Conservation (phyloP, 2,797 vertebrate genomes). For the Hozukius guyotensis region DNA sequence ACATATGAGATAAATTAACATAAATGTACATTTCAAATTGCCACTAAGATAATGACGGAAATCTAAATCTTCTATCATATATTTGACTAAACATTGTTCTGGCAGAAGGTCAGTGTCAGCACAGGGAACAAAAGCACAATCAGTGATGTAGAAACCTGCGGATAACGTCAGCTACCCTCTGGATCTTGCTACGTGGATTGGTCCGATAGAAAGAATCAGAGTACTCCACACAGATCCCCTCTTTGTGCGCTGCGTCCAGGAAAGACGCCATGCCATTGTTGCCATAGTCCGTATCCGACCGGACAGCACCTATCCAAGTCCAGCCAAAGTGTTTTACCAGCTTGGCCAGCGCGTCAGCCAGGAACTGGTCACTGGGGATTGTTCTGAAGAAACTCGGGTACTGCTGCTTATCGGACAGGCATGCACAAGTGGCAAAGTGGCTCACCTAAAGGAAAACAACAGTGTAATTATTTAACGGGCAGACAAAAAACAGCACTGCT, state of each 20-base stretch:
- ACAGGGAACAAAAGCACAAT: not conserved
- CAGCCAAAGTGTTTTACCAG: constrained; percentile 78
- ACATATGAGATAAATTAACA: too few relatives aligned
- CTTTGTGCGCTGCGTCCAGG: constrained; percentile 59
- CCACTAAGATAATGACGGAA: too few relatives aligned
- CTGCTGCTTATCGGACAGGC: constrained; percentile 78
- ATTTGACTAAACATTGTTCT: too few relatives aligned
- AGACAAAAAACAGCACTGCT: rapidly evolving
- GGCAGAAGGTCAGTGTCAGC: too few relatives aligned
- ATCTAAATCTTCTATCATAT: too few relatives aligned
- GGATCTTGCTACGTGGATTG: constrained; percentile 56
- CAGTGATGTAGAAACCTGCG: constrained; percentile 38
- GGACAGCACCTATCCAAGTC: constrained; percentile 81
- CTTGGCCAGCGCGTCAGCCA: constrained; percentile 70
- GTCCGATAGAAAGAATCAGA: constrained; percentile 69
- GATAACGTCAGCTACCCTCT: constrained; percentile 69
- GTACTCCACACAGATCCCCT: constrained; percentile 77
- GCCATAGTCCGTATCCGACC: constrained; percentile 78
- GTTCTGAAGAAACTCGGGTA: constrained; percentile 81
- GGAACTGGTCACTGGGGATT: constrained; percentile 80
- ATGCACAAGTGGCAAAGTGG: constrained; percentile 80
- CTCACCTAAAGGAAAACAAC: constrained; percentile 68
- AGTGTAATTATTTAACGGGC: not conserved
- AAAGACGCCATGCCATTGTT: constrained; percentile 79
- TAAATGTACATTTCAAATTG: too few relatives aligned